Conservation (phyloP, 2,113 vertebrate species). For the Chauna torquata region DNA sequence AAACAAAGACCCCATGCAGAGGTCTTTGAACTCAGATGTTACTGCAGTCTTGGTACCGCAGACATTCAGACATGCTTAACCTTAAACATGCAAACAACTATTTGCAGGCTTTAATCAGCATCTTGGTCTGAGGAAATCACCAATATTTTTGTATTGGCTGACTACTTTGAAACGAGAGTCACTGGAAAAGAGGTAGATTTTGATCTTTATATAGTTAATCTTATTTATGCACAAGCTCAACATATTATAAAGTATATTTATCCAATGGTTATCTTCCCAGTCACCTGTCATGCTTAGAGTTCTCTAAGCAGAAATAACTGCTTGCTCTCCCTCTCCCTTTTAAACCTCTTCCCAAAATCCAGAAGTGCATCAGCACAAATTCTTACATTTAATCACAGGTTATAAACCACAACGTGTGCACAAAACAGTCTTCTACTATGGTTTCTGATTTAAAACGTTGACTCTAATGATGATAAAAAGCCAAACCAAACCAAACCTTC, state of each 20-base stretch:
- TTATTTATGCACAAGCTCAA: background rate
- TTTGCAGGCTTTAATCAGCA: background rate
- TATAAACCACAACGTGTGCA: background rate
- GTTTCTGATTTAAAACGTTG: background rate
- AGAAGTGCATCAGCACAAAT: background rate
- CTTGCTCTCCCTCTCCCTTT: background rate
- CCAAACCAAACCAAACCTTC: background rate
- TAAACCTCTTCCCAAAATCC: background rate
- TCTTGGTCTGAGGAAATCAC: background rate
- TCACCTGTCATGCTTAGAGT: background rate
- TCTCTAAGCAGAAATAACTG: background rate
- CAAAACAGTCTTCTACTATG: background rate
- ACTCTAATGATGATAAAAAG: background rate
- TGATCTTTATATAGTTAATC: background rate
- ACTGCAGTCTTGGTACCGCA: background rate
- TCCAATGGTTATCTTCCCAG: background rate
- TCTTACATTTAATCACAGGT: background rate
- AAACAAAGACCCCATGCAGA: background rate
- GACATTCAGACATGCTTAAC: background rate
- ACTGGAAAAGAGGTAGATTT: background rate
- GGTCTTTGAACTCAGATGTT: background rate
- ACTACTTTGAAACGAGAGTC: background rate
- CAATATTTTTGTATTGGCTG: rapidly evolving
- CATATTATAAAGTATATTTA: background rate
- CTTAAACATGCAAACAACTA: background rate